A percentile compares a stretch with the other conserved stretches of the same genome.
Evolutionary conservation across 2,797 vertebrate species (phyloP).

Genomic region (Myoxocephalus aenaeus): DNA sequence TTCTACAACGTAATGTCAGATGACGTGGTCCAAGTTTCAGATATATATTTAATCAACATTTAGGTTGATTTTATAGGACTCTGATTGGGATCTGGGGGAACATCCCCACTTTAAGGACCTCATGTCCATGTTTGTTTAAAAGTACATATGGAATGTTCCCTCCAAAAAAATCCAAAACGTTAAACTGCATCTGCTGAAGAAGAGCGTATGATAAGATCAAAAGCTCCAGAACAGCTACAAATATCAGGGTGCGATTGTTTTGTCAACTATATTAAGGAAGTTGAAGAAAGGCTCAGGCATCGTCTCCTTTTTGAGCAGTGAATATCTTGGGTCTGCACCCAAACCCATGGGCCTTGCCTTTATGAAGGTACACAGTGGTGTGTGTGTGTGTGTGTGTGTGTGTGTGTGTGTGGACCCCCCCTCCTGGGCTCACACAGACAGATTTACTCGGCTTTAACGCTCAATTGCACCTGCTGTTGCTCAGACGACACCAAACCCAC

Average conservation of each 20-base stretch:
- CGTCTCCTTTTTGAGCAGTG: not conserved
- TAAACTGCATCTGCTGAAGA: not conserved
- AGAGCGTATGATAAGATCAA: not conserved
- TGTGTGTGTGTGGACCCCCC: too few species aligned
- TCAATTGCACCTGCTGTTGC: conserved; percentile 35
- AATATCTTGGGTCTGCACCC: not conserved
- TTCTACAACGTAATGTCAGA: not conserved
- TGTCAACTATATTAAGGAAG: not conserved
- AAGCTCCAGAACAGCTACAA: too few species aligned
- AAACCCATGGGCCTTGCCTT: not conserved
- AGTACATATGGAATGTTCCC: not conserved
- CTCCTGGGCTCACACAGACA: conserved; percentile 33
- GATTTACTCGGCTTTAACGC: conserved; percentile 53
- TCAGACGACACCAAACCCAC: not conserved
- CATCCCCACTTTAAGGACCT: not conserved
- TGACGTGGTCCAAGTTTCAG: not conserved
- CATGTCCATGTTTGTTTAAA: not conserved
- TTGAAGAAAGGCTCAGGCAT: not conserved
- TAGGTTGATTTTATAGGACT: not conserved
- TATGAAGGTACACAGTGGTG: not conserved
- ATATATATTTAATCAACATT: not conserved
- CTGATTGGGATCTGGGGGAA: not conserved
- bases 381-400: too few species aligned
- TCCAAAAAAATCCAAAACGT: not conserved
- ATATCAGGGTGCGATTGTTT: not conserved